Evolutionary conservation across 1,140 invertebrate genomes (phyloP), one percentile per base, ranked within the genome.

Genomic region (Cotesia chilonis): DNA sequence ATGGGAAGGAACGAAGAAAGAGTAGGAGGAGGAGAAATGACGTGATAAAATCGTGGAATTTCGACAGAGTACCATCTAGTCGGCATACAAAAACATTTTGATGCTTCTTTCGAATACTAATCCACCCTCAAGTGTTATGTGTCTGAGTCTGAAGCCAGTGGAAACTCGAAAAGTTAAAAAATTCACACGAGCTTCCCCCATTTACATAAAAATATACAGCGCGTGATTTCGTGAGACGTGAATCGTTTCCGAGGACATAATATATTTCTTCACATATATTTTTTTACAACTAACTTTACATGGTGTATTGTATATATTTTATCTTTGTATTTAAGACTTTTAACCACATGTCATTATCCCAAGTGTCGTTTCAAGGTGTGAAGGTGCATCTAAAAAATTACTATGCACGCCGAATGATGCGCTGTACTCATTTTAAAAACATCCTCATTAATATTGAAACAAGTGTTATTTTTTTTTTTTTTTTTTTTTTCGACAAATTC

Each of bases 131-230:
- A 59, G 36, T n/a, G 12, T 38, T 37, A 38, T 28, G 35, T n/a
- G 20, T 64, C 54, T 55, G 54, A 28, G 41, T 47, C 41, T 47
- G 41, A 47, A 10, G 41, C 41, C 41, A 47, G 41, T 47, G 41
- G 41, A 47, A 47, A 47, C 41, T 47, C 41, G 10, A 10, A 47
- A 28, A 47, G 20, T 28, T 61, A 69, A 59, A 70, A 14, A 70
- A 60, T 70, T 36, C 55, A 70, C 63, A 51, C 41, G 37, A 41
- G 57, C 14, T 61, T 70, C 52, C 9, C 55, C 35, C 55, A 70
- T 70, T 70, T 61, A 70, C 68, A 70, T 70, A 70, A 70, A 70
- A 70, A 70, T 70, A 70, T 57, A 70, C 68, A 60, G 38, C 63
- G 12, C 41, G 41, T 65, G 63, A 65, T 65, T 65, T 65, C 41